Base-by-base conservation (phyloP, 2,113 vertebrate species). In the Vidua macroura region DNA sequence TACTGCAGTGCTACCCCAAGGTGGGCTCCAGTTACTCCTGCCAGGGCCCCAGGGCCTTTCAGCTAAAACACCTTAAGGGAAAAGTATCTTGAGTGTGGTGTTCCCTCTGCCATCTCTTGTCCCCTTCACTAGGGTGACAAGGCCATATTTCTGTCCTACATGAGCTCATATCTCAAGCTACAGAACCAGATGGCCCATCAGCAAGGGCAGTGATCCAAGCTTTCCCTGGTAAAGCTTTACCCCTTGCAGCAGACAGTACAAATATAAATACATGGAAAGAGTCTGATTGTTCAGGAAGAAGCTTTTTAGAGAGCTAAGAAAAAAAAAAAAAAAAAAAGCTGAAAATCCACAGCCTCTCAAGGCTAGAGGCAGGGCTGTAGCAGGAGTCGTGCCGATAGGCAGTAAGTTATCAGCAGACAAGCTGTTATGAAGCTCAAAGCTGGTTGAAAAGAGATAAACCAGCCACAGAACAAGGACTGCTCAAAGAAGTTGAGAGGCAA, bases 181-280 rank as follows among this genome's bases (percentile, higher is more conserved):
- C 90, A 89, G 96, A 59, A 85, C 93, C 97, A 97, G 96, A 96
- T 96, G 95, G 96, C 86, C 83, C 76, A 80, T 33, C 53, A 75
- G 86, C 7, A 60, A 96, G 86, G 96, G 94, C 60, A 0, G 88
- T 1, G 0, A 87, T 92, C 95, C 93, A 96, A 96, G 89, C 87
- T 55, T 95, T 85, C 33, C 16, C 31, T 62, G 82, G 87, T 91
- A 63, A 52, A 90, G 95, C 93, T 91, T 95, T 64, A 95, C 92
- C 91, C 86, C 87, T 91, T 53, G 86, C 91, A 90, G 95, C 8
- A 67, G 92, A 59, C 80, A 78, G 93, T 62, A 88, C 88, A 96
- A 92, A 94, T 96, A 97, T 85, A 96, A 97, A 91, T 43, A 82
- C 73, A 74, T 24, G 72, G 68, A 89, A 93, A 72, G 62, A 92